Conservation (phyloP, 1,140 invertebrate species). For the Ridgeia piscesae region DNA sequence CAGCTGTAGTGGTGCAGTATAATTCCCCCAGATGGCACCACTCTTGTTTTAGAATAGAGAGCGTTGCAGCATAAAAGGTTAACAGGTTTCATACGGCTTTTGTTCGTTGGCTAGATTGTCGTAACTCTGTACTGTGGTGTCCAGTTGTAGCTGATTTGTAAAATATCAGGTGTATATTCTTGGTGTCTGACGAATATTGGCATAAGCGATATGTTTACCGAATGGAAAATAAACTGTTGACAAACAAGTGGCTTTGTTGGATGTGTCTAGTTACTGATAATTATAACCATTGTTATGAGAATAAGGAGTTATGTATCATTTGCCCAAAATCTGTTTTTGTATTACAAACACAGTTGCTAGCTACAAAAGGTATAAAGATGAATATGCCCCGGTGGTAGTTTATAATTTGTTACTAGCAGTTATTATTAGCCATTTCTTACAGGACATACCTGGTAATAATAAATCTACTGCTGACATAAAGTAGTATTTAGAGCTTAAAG, state of each 20-base stretch:
- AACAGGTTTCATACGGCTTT: background rate
- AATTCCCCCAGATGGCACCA: background rate
- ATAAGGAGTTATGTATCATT: background rate
- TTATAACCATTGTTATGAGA: background rate
- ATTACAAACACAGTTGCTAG: background rate
- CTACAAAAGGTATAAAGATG: background rate
- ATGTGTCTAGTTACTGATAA: background rate
- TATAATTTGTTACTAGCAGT: no score
- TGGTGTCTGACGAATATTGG: background rate
- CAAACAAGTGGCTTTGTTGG: background rate
- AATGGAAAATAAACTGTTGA: background rate
- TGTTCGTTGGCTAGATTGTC: background rate
- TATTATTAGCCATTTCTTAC: no score
- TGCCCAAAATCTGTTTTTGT: background rate
- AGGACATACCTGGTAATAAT: no score
- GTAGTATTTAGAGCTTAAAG: no score
- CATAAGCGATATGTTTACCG: background rate
- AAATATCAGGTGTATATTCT: conserved; percentile 2
- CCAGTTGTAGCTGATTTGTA: background rate
- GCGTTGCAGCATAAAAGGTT: background rate
- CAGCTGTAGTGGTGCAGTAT: background rate
- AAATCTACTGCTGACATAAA: no score
- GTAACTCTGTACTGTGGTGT: background rate
- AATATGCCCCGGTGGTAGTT: no score
- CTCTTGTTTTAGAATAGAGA: background rate